Evolutionary conservation across 2,113 vertebrate species (phyloP), one percentile per base, ranked within the genome.

Genomic region (Fregetta grallaria): DNA sequence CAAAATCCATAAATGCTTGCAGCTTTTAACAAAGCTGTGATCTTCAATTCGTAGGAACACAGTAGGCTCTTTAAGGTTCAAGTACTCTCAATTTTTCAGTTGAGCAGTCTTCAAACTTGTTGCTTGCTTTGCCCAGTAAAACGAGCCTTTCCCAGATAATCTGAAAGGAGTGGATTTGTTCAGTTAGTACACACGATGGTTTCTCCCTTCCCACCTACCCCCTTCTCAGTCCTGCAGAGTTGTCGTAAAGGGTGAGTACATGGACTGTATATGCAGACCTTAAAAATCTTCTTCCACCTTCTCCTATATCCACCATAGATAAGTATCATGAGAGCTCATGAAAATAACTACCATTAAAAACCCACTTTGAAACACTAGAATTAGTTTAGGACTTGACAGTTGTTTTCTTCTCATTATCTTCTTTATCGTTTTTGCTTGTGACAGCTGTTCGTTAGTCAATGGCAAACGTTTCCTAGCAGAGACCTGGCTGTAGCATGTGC

Each of bases 401-500:
- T 88, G 25, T 72, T 62, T n/a, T 53, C 38, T 36, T 76, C 21
- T 84, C 13, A 2, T 34, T 45, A 25, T 53, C 67, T 68, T 84
- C 26, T 36, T 38, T 71, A 22, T 9, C 34, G 22, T 36, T 70
- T 62, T 80, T 58, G 22, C 13, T 44, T 36, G 16, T 45, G 50
- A 53, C 45, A 23, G 15, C 72, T 38, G 25, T 84, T 70, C 32
- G 26, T 81, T 77, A 9, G 4, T 61, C 84, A 32, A 1, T 25
- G 47, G 3, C 25, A 53, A 38, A 23, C 0, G 0, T n/a, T 81
- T 79, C 77, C 20, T 29, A 30, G 61, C 55, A 44, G 73, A 63
- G 36, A 45, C 34, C 13, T 38, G 1, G 0, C n/a, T 11, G 2
- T 22, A 8, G 21, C 0, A 0, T 19, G 26, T 78, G 61, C 62